Evolutionary conservation across 2,888 invertebrate species (phyloP).

Genomic region (Tipula helvola): DNA sequence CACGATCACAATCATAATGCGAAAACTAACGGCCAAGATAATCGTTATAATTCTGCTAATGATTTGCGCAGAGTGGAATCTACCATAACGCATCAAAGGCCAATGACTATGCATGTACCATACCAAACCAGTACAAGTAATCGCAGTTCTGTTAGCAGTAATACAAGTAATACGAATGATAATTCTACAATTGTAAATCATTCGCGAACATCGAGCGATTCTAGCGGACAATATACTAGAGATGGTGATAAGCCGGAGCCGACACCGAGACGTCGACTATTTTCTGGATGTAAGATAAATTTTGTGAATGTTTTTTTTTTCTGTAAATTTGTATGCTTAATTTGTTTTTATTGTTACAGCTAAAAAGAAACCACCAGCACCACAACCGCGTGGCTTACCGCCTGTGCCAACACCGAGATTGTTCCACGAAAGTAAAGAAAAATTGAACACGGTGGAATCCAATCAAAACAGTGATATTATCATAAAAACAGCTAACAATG

Average conservation of each 20-base stretch:
- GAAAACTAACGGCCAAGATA: neutral
- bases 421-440: neutral
- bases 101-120: neutral
- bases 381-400: conserved; percentile 23
- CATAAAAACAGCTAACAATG: neutral
- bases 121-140: neutral
- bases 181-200: conserved; percentile 4
- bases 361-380: conserved; percentile 30
- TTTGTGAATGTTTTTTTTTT: neutral
- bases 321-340: neutral
- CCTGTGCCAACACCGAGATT: conserved; percentile 22
- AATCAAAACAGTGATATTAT: neutral
- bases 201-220: conserved; percentile 14
- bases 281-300: conserved; percentile 15
- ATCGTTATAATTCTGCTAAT: neutral
- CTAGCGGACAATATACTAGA: conserved; percentile 11
- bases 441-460: neutral
- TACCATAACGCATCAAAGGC: neutral
- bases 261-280: conserved; percentile 28
- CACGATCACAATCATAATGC: neutral
- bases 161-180: conserved; percentile 5
- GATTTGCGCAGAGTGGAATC: neutral
- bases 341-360: conserved; percentile 7
- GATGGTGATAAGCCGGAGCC: conserved; percentile 26
- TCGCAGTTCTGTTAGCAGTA: neutral